Base-by-base conservation (phyloP, 2,888 invertebrate genomes). In the Leptinotarsa peninsularis region DNA sequence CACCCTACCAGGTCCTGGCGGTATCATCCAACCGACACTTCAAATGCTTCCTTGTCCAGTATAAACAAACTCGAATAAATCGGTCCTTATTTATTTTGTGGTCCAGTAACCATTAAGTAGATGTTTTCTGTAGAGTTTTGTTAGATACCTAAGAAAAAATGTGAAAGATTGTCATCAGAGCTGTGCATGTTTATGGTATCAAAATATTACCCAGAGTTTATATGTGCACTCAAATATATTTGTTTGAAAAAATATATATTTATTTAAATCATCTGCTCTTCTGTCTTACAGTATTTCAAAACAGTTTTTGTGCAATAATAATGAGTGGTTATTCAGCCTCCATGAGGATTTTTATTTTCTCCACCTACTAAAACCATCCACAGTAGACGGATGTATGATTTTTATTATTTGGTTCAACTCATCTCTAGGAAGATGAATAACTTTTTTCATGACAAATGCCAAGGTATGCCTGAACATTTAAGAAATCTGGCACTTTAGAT, bases 1-100 rank as follows among this genome's bases (percentile, higher is more conserved):
- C 5, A 92, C 93, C 7, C 91, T 99, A 73, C 98, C 99, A 4
- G 98, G 97, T 23, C 94, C 96, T 3, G 99, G 99, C 49, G 99
- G 98, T 18, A 94, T 98, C 76, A 91, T 96, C 79, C 88, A 88
- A 78, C 88, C 89, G n/a, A 78, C 78, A 54, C 67, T 82, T 66
- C 83, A 80, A 66, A 75, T 83, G 18, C 75, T 88, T 58, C 67
- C 84, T 21, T 87, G 87, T 80, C 84, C 85, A 17, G 87, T 86
- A 77, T 88, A 86, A 85, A 33, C 17, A 33, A 27, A 27, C n/a
- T 43, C 33, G n/a, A 63, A 43, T 27, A 67, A 66, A 14, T 71
- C 68, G 2, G 7, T 63, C 17, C 3, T n/a, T 63, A 5, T 15
- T 27, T 43, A 14, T 5, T 33, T 17, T 33, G n/a, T 63, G 17